Percentiles rank a stretch among this genome's conserved stretches.
Evolutionary conservation across 2,888 invertebrate species (phyloP).

Genomic region (Drosophila parthenogenetica): DNA sequence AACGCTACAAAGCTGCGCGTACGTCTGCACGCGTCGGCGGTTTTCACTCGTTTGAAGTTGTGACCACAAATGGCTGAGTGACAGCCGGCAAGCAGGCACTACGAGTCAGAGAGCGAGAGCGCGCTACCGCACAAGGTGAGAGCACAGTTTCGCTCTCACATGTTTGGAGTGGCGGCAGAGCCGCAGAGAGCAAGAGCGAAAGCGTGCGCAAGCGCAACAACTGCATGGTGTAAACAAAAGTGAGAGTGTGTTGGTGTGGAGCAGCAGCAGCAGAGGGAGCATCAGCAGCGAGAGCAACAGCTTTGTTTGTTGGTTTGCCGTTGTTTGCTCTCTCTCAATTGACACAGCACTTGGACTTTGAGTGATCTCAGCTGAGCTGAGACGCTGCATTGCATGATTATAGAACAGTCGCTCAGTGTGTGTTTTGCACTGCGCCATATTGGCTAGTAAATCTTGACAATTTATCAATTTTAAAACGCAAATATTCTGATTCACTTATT

Average conservation of each 20-base stretch:
- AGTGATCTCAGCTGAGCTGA: slow-evolving; percentile 34
- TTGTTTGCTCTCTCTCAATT: slow-evolving; percentile 11
- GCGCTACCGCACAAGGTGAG: background rate
- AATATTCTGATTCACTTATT: background rate
- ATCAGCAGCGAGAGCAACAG: background rate
- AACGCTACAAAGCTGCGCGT: slow-evolving; percentile 55
- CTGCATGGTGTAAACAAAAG: slow-evolving; percentile 35
- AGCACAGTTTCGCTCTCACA: background rate
- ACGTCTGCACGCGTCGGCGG: slow-evolving; percentile 78
- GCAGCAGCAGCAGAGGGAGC: background rate
- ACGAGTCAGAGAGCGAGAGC: slow-evolving; percentile 14
- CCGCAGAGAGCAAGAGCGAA: slow-evolving; percentile 14
- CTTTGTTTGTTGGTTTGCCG: slow-evolving; percentile 15
- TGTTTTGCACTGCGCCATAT: slow-evolving; percentile 32
- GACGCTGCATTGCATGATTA: slow-evolving; percentile 19
- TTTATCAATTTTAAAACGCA: background rate
- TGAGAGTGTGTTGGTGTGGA: slow-evolving; percentile 45
- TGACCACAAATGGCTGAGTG: slow-evolving; percentile 37
- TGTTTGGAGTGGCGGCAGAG: background rate
- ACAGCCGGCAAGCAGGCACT: slow-evolving; percentile 16
- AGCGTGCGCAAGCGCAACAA: slow-evolving; percentile 54
- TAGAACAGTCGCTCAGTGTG: slow-evolving; percentile 23
- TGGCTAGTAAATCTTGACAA: background rate
- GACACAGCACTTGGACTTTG: slow-evolving; percentile 16
- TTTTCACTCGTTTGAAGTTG: slow-evolving; percentile 74